A percentile compares a stretch with the other conserved stretches of the same genome.
Conservation (phyloP, 2,888 invertebrate genomes). For the Meloe dianella region DNA sequence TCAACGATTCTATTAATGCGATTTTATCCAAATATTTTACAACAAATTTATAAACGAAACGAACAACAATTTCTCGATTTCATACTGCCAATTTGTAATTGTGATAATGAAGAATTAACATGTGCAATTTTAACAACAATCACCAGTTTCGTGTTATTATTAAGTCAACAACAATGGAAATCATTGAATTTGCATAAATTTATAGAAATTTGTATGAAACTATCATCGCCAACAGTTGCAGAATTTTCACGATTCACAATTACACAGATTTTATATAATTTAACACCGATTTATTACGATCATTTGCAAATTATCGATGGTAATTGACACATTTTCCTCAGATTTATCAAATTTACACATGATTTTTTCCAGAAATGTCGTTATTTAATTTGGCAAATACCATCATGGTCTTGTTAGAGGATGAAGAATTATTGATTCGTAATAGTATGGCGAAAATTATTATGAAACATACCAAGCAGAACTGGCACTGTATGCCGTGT, state of each 20-base stretch:
- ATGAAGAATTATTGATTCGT: conserved; percentile 61
- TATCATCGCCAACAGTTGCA: conserved; percentile 47
- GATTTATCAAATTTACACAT: background rate
- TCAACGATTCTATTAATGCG: conserved; percentile 46
- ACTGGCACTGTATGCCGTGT: conserved; percentile 41
- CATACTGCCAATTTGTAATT: conserved; percentile 44
- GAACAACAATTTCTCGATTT: conserved; percentile 48
- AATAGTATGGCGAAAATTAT: conserved; percentile 48
- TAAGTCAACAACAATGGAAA: conserved; percentile 42
- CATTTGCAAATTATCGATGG: background rate
- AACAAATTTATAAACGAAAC: conserved; percentile 41
- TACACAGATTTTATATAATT: conserved; percentile 38
- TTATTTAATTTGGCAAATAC: conserved; percentile 56
- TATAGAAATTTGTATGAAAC: conserved; percentile 42
- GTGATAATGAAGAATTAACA: conserved; percentile 50
- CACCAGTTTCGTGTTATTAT: conserved; percentile 43
- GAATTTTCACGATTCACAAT: conserved; percentile 47
- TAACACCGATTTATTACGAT: conserved; percentile 20
- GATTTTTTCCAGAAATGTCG: conserved; percentile 19
- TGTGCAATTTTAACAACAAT: conserved; percentile 49
- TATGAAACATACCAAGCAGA: conserved; percentile 31
- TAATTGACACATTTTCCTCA: background rate
- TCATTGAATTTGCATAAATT: conserved; percentile 34
- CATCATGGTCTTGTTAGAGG: conserved; percentile 62
- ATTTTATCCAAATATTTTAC: conserved; percentile 51